phyloP scores from a whole-genome alignment of 2,113 vertebrate species.

The Tichodroma muraria region DNA sequence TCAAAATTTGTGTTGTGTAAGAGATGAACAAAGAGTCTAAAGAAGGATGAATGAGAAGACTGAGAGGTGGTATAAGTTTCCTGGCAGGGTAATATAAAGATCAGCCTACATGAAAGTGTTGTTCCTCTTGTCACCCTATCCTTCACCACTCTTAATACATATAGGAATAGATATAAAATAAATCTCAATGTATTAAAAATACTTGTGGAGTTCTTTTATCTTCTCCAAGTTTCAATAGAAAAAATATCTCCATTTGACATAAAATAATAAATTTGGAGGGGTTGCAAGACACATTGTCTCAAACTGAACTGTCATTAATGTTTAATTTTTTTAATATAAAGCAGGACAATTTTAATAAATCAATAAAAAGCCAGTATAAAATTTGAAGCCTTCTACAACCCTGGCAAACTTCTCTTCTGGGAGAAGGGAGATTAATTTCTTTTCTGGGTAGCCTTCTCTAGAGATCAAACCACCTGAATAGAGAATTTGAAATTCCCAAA shows the following conservation, averaged over 20 bases:
- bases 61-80: neutral
- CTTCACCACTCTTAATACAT: neutral
- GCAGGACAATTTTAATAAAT: neutral
- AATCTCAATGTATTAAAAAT: neutral
- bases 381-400: neutral
- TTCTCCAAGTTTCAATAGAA: neutral
- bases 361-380: neutral
- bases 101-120: neutral
- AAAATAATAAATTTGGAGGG: neutral
- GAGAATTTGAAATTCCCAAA: neutral
- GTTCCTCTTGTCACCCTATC: neutral
- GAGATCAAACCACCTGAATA: neutral
- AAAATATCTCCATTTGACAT: neutral
- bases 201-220: neutral
- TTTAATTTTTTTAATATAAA: neutral
- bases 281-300: neutral
- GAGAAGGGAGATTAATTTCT: neutral
- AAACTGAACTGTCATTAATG: neutral
- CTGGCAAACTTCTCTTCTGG: neutral
- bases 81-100: neutral
- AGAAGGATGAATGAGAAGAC: neutral
- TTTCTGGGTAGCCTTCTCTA: neutral
- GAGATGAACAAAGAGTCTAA: neutral
- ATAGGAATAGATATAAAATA: neutral
- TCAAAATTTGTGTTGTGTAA: neutral